These are phyloP conservation scores for Zaprionus gabonicus DNA, from an alignment of 1,140 invertebrate species.

Conservation along the genomic window DNA sequence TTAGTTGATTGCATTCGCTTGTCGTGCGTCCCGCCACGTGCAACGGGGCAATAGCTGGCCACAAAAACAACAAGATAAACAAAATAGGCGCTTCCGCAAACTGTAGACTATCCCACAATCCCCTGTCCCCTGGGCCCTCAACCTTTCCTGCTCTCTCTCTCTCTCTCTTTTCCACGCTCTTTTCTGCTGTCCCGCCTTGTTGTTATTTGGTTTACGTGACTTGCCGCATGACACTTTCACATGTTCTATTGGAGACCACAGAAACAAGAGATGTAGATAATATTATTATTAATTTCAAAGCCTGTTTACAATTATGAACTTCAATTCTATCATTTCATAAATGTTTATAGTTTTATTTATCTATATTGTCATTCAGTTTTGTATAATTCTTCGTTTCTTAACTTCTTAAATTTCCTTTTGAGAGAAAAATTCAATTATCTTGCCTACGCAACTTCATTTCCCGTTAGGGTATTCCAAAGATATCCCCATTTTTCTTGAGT, in stretches of 20 bases:
- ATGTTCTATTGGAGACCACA: neutral
- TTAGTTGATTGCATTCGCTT: constrained; percentile 74
- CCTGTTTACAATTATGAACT: neutral
- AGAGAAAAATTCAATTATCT: neutral
- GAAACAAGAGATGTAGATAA: neutral
- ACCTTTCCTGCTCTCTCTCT: neutral
- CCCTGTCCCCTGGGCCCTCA: neutral
- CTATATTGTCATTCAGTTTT: no score
- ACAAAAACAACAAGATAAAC: constrained; percentile 7
- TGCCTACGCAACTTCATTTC: no score
- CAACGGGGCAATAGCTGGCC: constrained; percentile 34
- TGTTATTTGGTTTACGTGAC: constrained; percentile 14
- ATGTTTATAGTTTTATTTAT: no score
- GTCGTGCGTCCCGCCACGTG: constrained; percentile 34
- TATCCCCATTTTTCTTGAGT: no score
- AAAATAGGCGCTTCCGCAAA: constrained; percentile 14
- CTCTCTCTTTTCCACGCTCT: neutral
- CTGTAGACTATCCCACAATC: neutral
- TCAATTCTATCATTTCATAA: neutral
- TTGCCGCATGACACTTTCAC: constrained; percentile 8
- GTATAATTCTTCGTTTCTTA: no score
- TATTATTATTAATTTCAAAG: neutral
- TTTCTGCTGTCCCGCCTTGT: neutral
- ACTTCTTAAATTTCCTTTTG: neutral
- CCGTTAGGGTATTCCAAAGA: no score